Evolutionary conservation across 1,140 invertebrate species (phyloP).

Genomic region (Heliconius nattereri): DNA sequence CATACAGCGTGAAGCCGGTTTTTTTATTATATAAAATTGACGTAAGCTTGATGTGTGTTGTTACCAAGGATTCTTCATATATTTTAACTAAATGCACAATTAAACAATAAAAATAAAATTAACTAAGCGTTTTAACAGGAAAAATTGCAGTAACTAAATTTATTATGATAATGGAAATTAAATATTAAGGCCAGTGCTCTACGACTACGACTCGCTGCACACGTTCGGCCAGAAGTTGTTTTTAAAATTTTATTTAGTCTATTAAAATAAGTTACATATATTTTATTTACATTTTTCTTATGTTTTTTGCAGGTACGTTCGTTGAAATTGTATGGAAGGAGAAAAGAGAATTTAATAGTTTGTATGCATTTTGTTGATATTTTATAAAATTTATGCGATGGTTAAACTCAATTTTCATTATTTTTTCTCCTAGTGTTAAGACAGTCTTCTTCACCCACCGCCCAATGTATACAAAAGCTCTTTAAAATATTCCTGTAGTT

Average conservation of each 20-base stretch:
- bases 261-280: neutral
- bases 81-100: neutral
- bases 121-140: neutral
- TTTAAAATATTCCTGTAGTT: too few relatives aligned
- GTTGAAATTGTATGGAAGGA: neutral
- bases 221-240: slow-evolving; percentile 14
- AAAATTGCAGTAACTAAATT: slow-evolving; percentile 9
- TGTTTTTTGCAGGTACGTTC: slow-evolving; percentile 24
- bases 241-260: neutral
- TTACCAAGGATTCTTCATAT: neutral
- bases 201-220: slow-evolving; percentile 14
- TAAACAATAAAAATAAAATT: neutral
- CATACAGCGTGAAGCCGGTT: too few relatives aligned
- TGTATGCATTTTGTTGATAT: neutral
- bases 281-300: slow-evolving; percentile 8
- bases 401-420: neutral
- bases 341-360: neutral
- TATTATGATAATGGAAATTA: slow-evolving; percentile 17
- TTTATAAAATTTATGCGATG: neutral
- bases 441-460: too few relatives aligned
- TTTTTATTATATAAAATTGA: too few relatives aligned
- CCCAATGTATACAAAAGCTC: too few relatives aligned
- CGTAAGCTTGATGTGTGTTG: too few relatives aligned
- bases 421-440: too few relatives aligned
- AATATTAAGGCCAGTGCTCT: slow-evolving; percentile 19